phyloP scores from a whole-genome alignment of 2,797 vertebrate genomes.

The Morelia viridis region DNA sequence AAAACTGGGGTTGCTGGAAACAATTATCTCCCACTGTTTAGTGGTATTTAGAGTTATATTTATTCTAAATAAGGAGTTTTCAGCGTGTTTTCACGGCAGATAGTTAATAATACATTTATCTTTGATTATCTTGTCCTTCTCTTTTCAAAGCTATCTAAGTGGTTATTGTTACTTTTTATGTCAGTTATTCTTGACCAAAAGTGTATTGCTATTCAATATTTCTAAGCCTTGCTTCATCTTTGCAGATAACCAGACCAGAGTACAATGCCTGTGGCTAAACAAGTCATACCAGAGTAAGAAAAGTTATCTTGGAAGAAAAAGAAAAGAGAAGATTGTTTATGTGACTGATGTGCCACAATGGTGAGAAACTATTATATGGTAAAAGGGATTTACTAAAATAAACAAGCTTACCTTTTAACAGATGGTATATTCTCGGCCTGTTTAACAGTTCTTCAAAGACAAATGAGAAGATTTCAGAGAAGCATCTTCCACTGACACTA shows the following conservation, averaged over 20 bases:
- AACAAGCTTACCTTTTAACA: not conserved
- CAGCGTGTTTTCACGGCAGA: not conserved
- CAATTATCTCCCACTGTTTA: not conserved
- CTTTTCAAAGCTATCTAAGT: not conserved
- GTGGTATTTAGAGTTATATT: not conserved
- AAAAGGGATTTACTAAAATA: not conserved
- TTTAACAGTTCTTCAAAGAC: not conserved
- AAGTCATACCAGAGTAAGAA: not conserved
- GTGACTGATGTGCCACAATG: not conserved
- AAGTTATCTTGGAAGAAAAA: not conserved
- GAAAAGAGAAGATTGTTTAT: not conserved
- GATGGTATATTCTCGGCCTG: not conserved
- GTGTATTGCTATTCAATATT: not conserved
- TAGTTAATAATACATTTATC: not conserved
- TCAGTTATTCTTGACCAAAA: not conserved
- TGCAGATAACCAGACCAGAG: not conserved
- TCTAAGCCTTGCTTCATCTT: not conserved
- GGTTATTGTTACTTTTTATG: not conserved
- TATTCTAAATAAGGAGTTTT: not conserved
- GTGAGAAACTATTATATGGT: not conserved
- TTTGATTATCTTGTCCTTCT: not conserved
- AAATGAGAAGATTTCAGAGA: not conserved
- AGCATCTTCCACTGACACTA: not conserved
- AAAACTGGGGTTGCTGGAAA: not conserved
- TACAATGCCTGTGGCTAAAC: not conserved